Conservation (phyloP, 1,140 invertebrate species). For the Zaprionus camerounensis region DNA sequence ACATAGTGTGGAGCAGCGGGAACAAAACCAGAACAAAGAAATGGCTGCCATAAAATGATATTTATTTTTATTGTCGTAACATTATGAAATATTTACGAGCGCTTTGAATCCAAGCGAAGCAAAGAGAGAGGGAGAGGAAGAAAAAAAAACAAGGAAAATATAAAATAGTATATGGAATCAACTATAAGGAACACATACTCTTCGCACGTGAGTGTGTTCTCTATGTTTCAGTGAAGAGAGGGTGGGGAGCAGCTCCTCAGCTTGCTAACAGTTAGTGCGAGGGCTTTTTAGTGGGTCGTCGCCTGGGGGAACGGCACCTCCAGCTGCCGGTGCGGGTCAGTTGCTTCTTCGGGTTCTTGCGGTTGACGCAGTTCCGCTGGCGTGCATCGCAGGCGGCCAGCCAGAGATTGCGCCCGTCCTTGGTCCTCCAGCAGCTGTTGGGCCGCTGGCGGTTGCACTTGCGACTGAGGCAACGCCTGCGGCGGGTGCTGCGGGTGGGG, state of each 20-base stretch:
- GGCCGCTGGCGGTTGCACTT: slow-evolving; percentile 27
- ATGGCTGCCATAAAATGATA: slow-evolving; percentile 76
- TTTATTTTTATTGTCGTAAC: slow-evolving; percentile 79
- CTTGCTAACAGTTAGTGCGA: background rate
- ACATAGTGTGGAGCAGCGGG: slow-evolving; percentile 14
- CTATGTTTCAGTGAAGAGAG: background rate
- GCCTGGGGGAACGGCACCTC: slow-evolving; percentile 17
- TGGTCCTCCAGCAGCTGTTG: slow-evolving; percentile 49
- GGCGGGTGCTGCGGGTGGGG: background rate
- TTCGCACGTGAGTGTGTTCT: background rate
- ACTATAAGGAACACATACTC: background rate
- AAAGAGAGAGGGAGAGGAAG: background rate
- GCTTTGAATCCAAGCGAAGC: slow-evolving; percentile 59
- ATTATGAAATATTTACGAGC: slow-evolving; percentile 78
- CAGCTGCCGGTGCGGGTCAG: slow-evolving; percentile 26
- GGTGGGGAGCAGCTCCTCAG: background rate
- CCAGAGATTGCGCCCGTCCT: slow-evolving; percentile 25
- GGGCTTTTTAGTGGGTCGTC: background rate
- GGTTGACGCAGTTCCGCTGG: slow-evolving; percentile 40
- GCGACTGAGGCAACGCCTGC: slow-evolving; percentile 26
- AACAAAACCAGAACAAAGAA: slow-evolving; percentile 46
- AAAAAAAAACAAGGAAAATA: background rate
- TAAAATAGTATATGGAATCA: slow-evolving; percentile 6
- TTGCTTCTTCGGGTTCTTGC: slow-evolving; percentile 5
- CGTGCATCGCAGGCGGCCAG: slow-evolving; percentile 38